Evolutionary conservation across 2,113 vertebrate genomes (phyloP), one percentile per base, ranked within the genome.

Genomic region (Aegithalos caudatus): DNA sequence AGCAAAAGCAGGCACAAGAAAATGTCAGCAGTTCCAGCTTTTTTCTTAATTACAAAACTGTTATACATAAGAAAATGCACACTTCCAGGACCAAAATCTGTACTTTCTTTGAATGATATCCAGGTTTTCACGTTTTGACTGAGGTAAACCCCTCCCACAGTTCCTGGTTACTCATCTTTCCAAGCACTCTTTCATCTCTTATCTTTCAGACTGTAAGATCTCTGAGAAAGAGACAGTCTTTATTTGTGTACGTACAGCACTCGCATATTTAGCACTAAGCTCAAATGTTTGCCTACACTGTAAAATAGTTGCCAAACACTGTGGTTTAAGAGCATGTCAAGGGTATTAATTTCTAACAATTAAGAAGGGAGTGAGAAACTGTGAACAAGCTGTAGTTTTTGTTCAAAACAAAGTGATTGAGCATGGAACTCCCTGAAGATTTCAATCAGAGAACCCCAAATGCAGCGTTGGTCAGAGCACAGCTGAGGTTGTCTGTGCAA

Each of bases 191-290:
- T 95, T 96, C 92, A 97, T 96, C 90, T 94, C 78, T 94, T 92
- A 93, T 96, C 94, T 96, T 86, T 93, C 79, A 95, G 94, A 96
- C 79, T 67, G 58, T 88, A 93, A 92, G 88, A 80, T 90, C 90
- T 94, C 86, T 83, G 71, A 94, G 79, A 71, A 90, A 88, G 90
- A 96, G 82, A 92, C 95, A 82, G 91, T 77, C 69, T 95, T 73
- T 95, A 91, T 96, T 95, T 97, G 76, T 92, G 79, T 96, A 78
- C 48, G 50, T 78, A 86, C 71, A 88, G 65, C 62, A 94, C 53
- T 53, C 74, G 40, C 24, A 14, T 78, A 88, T 86, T 92, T 95
- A 93, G 70, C 74, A 66, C 71, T 58, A 66, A 96, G 78, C 79
- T 94, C 51, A 56, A 64, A 64, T 66, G 79, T 82, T 95, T 95